Base-by-base conservation (phyloP, 2,113 vertebrate species). In the Oncorhynchus tshawytscha region DNA sequence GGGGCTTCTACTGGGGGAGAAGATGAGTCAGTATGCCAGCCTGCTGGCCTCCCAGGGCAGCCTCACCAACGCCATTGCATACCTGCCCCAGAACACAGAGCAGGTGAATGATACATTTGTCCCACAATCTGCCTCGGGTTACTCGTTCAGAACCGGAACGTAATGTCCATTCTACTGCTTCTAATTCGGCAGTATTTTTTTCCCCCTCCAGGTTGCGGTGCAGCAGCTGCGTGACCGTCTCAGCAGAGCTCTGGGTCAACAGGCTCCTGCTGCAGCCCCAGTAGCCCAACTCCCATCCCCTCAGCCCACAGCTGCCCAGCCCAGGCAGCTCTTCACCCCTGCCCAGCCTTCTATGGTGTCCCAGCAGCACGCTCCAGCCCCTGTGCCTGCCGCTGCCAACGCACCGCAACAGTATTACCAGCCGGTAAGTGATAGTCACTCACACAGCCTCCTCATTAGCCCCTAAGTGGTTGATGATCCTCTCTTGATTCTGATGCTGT, bases 21-120 rank as follows among this genome's bases (percentile, higher is more conserved):
- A 95, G 88, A 97, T 99, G 96, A 96, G 95, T 81, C 96, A 96
- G 70, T 99, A 99, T 2, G 96, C 98, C 77, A 92, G 62, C 81
- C 88, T 99, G 34, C 90, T 99, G 88, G 98, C 98, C 57, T 95
- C 98, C 0, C 98, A 99, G 87, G 98, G 98, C 73, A 98, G 94
- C 69, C 94, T 99, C 85, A 87, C 94, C 75, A 96, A 95, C 0
- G 98, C 98, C 73, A 89, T 98, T 83, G 92, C 95, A 34, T 99
- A 98, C 89, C 94, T 99, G 71, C 96, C 98, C 5, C 92, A 91
- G 9, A 93, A 93, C 91, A 94, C 93, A 73, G 92, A 90, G 77
- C 96, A 98, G 94, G 98, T 97, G 84, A 12, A 45, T 1, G 15
- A 24, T 12, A 12, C 48, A 2, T 24, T 62, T 62, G 1, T 2